A percentile compares a stretch with the other conserved stretches of the same genome.
These are phyloP conservation scores for Grantiella picta DNA, from an alignment of 2,113 vertebrate species.

Conservation along the genomic window DNA sequence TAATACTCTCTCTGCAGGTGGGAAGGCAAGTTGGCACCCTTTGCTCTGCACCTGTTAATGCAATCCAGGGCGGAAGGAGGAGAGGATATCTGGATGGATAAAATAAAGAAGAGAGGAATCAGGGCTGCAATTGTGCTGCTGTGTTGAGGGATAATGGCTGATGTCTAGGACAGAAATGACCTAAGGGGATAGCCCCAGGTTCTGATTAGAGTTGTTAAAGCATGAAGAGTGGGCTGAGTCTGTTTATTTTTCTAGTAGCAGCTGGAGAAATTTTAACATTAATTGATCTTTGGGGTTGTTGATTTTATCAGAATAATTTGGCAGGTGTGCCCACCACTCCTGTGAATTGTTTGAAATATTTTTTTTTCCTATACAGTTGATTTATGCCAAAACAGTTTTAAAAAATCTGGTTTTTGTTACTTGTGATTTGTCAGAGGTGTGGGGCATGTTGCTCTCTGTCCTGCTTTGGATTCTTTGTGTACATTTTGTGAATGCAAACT, in stretches of 20 bases:
- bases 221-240: background rate
- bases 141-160: background rate
- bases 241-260: background rate
- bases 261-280: background rate
- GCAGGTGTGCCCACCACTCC: background rate
- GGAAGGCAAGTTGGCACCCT: background rate
- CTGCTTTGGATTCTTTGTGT: background rate
- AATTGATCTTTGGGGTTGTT: background rate
- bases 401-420: background rate
- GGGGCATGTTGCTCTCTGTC: background rate
- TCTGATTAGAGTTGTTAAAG: background rate
- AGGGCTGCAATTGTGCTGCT: background rate
- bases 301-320: background rate
- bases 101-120: background rate
- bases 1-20: background rate
- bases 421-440: background rate
- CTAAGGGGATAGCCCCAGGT: background rate
- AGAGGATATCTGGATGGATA: background rate
- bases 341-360: background rate
- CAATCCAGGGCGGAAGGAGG: background rate
- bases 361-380: background rate
- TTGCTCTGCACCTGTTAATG: background rate
- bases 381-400: background rate
- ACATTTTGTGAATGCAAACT: background rate
- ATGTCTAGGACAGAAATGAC: background rate